Conservation (phyloP, 1,140 invertebrate genomes). For the Arctopsyche grandis region DNA sequence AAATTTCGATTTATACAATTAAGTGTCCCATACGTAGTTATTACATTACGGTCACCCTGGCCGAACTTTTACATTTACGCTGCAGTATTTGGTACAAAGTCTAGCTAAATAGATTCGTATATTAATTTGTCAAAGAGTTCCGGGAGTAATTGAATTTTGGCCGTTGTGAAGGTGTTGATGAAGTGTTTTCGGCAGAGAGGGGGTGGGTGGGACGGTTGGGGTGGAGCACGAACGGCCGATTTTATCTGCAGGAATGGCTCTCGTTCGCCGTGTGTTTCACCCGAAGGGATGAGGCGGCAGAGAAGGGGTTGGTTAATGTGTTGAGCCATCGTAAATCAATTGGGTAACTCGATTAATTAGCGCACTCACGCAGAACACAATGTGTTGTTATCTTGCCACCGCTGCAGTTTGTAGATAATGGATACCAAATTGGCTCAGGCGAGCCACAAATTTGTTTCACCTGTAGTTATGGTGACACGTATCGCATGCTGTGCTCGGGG, state of each 20-base stretch:
- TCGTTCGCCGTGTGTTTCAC: neutral
- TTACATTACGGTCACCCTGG: no score
- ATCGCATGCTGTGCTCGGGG: neutral
- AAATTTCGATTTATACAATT: no score
- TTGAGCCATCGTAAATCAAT: conserved; percentile 43
- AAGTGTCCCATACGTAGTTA: no score
- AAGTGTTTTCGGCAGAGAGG: neutral
- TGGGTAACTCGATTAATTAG: conserved; percentile 45
- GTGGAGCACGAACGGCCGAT: neutral
- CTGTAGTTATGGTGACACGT: neutral
- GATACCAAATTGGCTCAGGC: conserved; percentile 32
- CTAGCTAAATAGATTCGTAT: neutral
- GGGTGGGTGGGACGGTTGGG: no score
- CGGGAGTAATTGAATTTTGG: neutral
- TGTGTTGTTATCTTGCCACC: conserved; percentile 32
- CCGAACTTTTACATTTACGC: no score
- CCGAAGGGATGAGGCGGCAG: neutral
- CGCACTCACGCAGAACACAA: conserved; percentile 42
- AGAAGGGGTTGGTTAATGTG: conserved; percentile 32
- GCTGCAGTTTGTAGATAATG: conserved; percentile 43
- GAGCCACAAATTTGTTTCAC: conserved; percentile 29
- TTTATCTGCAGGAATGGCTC: neutral
- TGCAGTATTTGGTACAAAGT: no score
- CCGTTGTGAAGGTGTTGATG: neutral
- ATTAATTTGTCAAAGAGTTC: conserved; percentile 4